These are phyloP conservation scores for Gastrophryne carolinensis DNA, from an alignment of 2,797 vertebrate genomes.

Conservation along the genomic window DNA sequence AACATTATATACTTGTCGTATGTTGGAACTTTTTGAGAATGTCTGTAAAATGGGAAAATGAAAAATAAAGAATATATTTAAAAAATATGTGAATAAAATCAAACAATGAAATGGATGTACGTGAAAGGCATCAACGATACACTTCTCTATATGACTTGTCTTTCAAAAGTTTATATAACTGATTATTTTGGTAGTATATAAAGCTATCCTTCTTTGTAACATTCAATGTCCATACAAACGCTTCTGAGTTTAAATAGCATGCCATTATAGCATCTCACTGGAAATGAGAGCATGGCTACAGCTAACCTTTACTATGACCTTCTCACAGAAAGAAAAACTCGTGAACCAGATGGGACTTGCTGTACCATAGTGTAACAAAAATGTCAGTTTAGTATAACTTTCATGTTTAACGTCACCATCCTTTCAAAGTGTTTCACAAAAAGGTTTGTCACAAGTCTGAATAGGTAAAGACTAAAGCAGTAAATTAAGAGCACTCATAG, in stretches of 20 bases:
- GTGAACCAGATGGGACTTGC: background rate
- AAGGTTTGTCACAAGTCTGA: constrained; percentile 6
- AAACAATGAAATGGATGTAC: too few relatives aligned
- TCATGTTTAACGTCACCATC: constrained; percentile 19
- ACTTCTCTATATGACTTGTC: too few relatives aligned
- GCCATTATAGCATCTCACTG: background rate
- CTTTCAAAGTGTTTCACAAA: constrained; percentile 4
- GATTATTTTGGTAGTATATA: too few relatives aligned
- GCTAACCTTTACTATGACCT: constrained; percentile 4
- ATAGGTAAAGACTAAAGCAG: background rate
- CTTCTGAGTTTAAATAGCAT: background rate
- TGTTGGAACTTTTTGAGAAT: too few relatives aligned
- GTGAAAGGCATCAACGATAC: too few relatives aligned
- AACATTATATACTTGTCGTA: too few relatives aligned
- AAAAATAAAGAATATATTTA: too few relatives aligned
- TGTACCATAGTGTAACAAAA: constrained; percentile 2
- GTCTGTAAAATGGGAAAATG: too few relatives aligned
- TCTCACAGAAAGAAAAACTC: background rate
- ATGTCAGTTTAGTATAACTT: constrained; percentile 17
- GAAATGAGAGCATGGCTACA: background rate
- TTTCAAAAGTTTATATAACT: too few relatives aligned
- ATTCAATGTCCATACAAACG: background rate
- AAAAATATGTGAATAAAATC: too few relatives aligned
- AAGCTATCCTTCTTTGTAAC: too few relatives aligned
- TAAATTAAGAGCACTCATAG: constrained; percentile 5